Base-by-base conservation (phyloP, 2,797 vertebrate species). In the Schizopygopsis malacanthus region DNA sequence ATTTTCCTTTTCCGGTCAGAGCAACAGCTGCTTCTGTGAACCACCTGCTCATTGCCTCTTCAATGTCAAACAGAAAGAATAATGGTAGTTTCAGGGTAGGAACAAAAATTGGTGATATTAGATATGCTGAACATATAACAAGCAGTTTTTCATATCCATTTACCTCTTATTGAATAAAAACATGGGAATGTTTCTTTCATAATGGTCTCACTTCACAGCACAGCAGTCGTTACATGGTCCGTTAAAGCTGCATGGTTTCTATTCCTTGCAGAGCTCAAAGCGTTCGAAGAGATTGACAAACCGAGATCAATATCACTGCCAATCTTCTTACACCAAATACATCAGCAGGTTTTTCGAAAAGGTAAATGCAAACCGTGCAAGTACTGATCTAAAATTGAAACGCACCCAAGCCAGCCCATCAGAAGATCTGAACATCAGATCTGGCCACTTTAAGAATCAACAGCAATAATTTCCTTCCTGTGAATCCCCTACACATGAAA, bases 21-120 rank as follows among this genome's bases (percentile, higher is more conserved):
- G 79, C 90, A 89, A 90, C 92, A 92, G 93, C 92, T 93, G 93
- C 91, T 90, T 81, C 56, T 87, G 82, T 83, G 88, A 93, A 88
- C 81, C 90, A 43, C 94, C 92, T 88, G 92, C 89, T 90, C 85
- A 88, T 91, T 92, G 93, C 92, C 93, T 93, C 90, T 88, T 93
- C 90, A 92, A 90, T 6, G 90, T 93, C 92, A 93, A 90, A 90
- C 20, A 77, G 50, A 70, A 69, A 81, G 83, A 87, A 12, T 52
- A 76, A 87, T 28, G 43, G 85, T 37, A 63, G 54, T 43, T 79
- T 18, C 10, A 52, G 50, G 16, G 28, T 75, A 67, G 13, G 33
- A 83, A 76, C n/a, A 41, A 33, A 85, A 70, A 79, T n/a, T 3
- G 0, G 47, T 22, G 47, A 56, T 20, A 78, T 43, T 56, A 28